Evolutionary conservation across 2,113 vertebrate species (phyloP).

Genomic region (Onychostruthus taczanowskii): DNA sequence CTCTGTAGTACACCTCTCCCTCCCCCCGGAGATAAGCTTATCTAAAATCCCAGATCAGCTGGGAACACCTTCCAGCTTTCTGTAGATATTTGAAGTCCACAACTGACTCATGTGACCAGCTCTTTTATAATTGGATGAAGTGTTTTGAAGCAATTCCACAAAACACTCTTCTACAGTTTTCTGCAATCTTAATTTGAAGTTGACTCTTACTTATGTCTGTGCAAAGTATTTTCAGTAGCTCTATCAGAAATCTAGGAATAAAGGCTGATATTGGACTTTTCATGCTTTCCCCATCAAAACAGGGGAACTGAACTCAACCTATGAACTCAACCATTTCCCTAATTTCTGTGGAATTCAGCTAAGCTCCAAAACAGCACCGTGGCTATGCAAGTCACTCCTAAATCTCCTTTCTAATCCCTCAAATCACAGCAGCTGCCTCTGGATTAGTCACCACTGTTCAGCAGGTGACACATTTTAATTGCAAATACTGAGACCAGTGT

Average conservation of each 20-base stretch:
- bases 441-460: not conserved
- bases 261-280: not conserved
- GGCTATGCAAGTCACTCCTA: not conserved
- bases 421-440: not conserved
- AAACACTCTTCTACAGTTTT: not conserved
- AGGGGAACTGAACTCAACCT: not conserved
- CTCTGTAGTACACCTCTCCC: not conserved
- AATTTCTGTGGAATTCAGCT: not conserved
- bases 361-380: not conserved
- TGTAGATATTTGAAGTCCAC: not conserved
- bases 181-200: not conserved
- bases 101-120: constrained; percentile 9
- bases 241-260: not conserved
- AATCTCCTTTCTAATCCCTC: not conserved
- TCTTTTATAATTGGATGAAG: not conserved
- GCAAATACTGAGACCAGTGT: not conserved
- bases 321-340: not conserved
- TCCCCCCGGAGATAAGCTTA: not conserved
- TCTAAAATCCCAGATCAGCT: not conserved
- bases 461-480: not conserved
- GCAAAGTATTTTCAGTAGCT: not conserved
- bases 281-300: not conserved
- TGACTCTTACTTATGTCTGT: not conserved
- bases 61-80: not conserved
- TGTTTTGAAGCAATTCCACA: not conserved